Conservation (phyloP, 2,888 invertebrate genomes). For the Calliphora vomitoria region DNA sequence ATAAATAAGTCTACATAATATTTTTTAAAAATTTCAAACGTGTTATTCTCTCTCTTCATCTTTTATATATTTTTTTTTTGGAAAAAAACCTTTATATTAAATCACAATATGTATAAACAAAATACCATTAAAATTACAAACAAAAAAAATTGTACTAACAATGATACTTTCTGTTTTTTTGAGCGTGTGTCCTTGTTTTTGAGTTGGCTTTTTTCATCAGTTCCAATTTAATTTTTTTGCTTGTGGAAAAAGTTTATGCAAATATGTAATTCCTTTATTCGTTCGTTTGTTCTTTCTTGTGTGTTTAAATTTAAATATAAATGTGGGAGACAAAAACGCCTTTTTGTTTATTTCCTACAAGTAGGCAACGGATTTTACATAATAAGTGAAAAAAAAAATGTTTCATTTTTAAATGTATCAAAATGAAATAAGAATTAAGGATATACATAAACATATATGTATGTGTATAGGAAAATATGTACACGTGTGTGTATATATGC, state of each 20-base stretch:
- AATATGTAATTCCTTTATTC: constrained; percentile 10
- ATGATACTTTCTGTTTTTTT: too few species aligned
- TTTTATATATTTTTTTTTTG: too few species aligned
- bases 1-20: too few species aligned
- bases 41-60: too few species aligned
- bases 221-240: not conserved
- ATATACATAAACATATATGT: not conserved
- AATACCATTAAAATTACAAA: too few species aligned
- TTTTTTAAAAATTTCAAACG: too few species aligned
- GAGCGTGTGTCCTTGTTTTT: constrained; percentile 1
- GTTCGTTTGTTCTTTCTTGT: not conserved
- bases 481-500: too few species aligned
- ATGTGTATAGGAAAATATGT: not conserved
- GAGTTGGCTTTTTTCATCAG: not conserved
- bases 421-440: not conserved
- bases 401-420: not conserved
- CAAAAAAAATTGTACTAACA: too few species aligned
- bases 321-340: constrained; percentile 16
- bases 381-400: not conserved
- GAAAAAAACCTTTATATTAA: too few species aligned
- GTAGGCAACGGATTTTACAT: not conserved
- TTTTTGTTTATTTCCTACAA: constrained; percentile 1
- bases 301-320: constrained; percentile 42
- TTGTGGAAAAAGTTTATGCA: constrained; percentile 33
- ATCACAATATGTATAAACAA: too few species aligned